Base-by-base conservation (phyloP, 2,113 vertebrate genomes). In the Colius striatus region DNA sequence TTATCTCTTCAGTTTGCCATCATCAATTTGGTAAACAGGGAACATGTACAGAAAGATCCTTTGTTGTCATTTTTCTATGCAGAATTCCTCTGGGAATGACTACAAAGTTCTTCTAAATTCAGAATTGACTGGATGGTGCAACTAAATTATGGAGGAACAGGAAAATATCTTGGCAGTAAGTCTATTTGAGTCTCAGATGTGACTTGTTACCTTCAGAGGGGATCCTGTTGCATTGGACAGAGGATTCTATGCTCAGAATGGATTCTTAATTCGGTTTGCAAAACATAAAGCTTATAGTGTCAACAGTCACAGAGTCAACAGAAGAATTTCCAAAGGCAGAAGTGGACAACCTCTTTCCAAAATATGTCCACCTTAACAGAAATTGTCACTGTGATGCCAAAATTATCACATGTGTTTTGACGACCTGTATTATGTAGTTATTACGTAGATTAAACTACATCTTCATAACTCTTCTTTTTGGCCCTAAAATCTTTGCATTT, bases 341-440 rank as follows among this genome's bases (percentile, higher is more conserved):
- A 43, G 38, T 36, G 51, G 63, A 25, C 13, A 58, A 32, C 20
- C 15, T 58, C 74, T 54, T 45, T 34, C 32, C 58, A 67, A 81
- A 89, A 51, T 38, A 66, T 2, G 4, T 43, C 29, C 72, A 92
- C 34, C 23, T 61, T 10, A 20, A 71, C 11, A 54, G 34, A 72
- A 90, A 80, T 25, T 14, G 12, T n/a, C 13, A 29, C 4, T 27
- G 27, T 34, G 71, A 53, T n/a, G 32, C 26, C 62, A 82, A 3
- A 80, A 45, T 55, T 26, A 47, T 57, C 22, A 30, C 27, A 53
- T 0, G 0, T 55, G 45, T 18, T 14, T 71, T 57, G 65, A 13
- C 6, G 23, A 18, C 11, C 23, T 73, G 16, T 16, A 13, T 65
- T 83, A 45, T 19, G 7, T 26, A 72, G 36, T 21, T 38, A 57